phyloP scores from a whole-genome alignment of 2,888 invertebrate genomes.

The Dryobota labecula region DNA sequence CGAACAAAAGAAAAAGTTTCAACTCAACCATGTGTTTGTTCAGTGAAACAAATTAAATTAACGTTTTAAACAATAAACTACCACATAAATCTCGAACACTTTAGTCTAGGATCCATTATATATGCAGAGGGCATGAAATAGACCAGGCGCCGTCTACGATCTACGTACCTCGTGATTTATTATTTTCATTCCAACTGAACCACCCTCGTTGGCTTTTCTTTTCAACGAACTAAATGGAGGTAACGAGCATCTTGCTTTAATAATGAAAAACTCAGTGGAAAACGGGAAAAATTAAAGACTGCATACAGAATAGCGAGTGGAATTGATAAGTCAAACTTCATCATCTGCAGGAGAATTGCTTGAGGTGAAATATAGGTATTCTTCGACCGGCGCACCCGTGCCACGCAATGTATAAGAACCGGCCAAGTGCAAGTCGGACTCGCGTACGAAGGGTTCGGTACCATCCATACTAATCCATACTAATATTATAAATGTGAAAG shows the following conservation, averaged over 20 bases:
- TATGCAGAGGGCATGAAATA: conserved; percentile 78
- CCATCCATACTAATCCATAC: no score
- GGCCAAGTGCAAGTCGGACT: no score
- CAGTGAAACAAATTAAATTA: conserved; percentile 51
- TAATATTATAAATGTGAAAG: no score
- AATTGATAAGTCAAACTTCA: conserved; percentile 85
- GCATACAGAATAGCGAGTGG: conserved; percentile 77
- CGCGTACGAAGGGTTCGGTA: no score
- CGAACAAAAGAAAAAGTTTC: conserved; percentile 28
- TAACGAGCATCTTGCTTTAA: conserved; percentile 84
- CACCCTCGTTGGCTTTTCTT: conserved; percentile 72
- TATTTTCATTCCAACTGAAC: conserved; percentile 84
- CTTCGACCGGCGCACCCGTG: conserved; percentile 62
- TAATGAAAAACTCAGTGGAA: conserved; percentile 75
- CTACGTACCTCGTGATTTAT: conserved; percentile 83
- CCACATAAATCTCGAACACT: conserved; percentile 72
- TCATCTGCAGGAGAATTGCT: conserved; percentile 75
- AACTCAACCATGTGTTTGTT: conserved; percentile 25
- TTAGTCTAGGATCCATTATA: conserved; percentile 70
- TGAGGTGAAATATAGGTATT: conserved; percentile 67
- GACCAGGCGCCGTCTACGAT: conserved; percentile 79
- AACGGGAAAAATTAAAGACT: conserved; percentile 70
- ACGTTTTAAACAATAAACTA: conserved; percentile 55
- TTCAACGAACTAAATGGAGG: conserved; percentile 79
- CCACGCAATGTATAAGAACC: conserved; percentile 70